Evolutionary conservation across 2,888 invertebrate genomes (phyloP).

Genomic region (Drosophila infuscata): DNA sequence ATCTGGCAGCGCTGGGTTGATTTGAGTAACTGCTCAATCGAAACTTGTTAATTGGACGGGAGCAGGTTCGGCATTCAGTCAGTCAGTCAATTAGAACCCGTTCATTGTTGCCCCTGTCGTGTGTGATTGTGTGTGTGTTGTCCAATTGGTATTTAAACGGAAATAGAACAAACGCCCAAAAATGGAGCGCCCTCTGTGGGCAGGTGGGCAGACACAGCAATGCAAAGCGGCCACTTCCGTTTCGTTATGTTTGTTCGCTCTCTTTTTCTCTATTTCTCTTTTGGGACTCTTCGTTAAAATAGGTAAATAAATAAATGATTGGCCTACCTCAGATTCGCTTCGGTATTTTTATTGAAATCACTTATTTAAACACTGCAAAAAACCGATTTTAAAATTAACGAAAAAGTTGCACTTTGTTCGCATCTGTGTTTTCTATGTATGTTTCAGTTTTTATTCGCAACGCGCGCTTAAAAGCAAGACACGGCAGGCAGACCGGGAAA

Average conservation of each 20-base stretch:
- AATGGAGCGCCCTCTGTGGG: slow-evolving; percentile 60
- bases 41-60: slow-evolving; percentile 76
- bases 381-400: slow-evolving; percentile 32
- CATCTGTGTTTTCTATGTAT: slow-evolving; percentile 9
- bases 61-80: slow-evolving; percentile 59
- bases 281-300: neutral
- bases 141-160: slow-evolving; percentile 60
- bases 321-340: slow-evolving; percentile 33
- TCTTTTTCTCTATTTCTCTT: neutral
- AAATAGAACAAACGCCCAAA: slow-evolving; percentile 64
- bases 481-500: slow-evolving; percentile 23
- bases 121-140: slow-evolving; percentile 7
- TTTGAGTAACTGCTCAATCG: slow-evolving; percentile 64
- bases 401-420: slow-evolving; percentile 46
- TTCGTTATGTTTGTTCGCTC: slow-evolving; percentile 10
- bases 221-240: slow-evolving; percentile 60
- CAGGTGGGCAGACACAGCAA: slow-evolving; percentile 42
- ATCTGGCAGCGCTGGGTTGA: slow-evolving; percentile 48
- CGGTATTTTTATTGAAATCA: slow-evolving; percentile 40
- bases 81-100: slow-evolving; percentile 74
- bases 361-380: slow-evolving; percentile 35
- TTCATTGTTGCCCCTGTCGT: slow-evolving; percentile 50
- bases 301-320: slow-evolving; percentile 34
- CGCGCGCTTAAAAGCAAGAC: slow-evolving; percentile 3
- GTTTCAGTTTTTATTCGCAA: slow-evolving; percentile 19